Conservation (phyloP, 2,113 vertebrate genomes). For the Pandion haliaetus region DNA sequence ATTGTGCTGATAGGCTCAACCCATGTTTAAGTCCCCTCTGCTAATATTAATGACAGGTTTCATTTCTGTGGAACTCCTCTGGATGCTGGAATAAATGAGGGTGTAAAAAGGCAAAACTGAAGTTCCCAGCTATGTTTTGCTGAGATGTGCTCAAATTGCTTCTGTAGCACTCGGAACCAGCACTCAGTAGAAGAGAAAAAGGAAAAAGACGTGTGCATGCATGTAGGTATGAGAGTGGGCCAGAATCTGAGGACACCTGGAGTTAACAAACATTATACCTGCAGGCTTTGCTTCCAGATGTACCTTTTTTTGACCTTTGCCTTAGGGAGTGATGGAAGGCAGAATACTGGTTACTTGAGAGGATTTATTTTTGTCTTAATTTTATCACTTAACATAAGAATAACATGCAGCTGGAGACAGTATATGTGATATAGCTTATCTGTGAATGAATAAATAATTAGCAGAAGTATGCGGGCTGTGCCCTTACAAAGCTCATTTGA, state of each 20-base stretch:
- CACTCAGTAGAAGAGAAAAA: not conserved
- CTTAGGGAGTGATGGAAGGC: not conserved
- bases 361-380: not conserved
- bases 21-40: not conserved
- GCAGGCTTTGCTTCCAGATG: not conserved
- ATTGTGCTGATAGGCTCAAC: not conserved
- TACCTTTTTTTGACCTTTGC: not conserved
- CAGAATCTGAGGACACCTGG: not conserved
- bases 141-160: not conserved
- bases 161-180: not conserved
- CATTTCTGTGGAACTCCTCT: not conserved
- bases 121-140: not conserved
- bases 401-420: not conserved
- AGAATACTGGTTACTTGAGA: not conserved
- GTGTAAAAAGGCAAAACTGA: not conserved
- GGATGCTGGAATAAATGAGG: not conserved
- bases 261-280: not conserved
- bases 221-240: not conserved
- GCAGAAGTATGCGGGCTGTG: not conserved
- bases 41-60: not conserved
- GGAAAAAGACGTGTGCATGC: fast-evolving
- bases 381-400: not conserved
- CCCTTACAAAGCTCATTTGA: not conserved
- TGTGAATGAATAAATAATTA: not conserved
- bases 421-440: not conserved